phyloP scores from a whole-genome alignment of 1,140 invertebrate genomes.

The Bathynomus jamesi region DNA sequence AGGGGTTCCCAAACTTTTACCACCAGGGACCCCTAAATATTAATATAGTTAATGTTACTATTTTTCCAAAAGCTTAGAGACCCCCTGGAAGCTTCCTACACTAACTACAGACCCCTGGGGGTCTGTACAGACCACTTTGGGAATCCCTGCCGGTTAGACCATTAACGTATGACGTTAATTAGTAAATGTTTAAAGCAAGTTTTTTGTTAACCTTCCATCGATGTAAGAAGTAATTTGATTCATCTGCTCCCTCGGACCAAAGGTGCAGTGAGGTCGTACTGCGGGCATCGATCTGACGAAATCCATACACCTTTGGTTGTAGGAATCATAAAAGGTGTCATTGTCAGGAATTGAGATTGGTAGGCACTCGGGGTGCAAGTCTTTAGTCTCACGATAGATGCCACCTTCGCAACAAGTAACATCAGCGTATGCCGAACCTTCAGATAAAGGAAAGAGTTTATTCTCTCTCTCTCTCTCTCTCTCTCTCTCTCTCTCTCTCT shows the following conservation, averaged over 20 bases:
- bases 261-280: conserved; percentile 33
- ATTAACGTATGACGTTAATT: no score
- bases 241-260: conserved; percentile 42
- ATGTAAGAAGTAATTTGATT: conserved; percentile 52
- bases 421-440: conserved; percentile 22
- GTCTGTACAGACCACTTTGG: no score
- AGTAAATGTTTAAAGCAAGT: no score
- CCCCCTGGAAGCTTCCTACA: no score
- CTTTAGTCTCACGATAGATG: background rate
- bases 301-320: conserved; percentile 43
- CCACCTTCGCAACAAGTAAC: conserved; percentile 28
- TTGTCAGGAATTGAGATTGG: conserved; percentile 34
- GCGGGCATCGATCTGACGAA: conserved; percentile 60
- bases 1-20: no score
- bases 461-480: no score
- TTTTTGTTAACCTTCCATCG: conserved; percentile 46
- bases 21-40: no score
- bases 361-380: conserved; percentile 40
- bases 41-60: no score
- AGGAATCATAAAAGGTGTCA: conserved; percentile 32
- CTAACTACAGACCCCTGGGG: no score
- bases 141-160: no score
- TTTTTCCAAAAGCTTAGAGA: no score
- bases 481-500: no score
- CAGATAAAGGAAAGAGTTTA: background rate